Evolutionary conservation across 2,113 vertebrate genomes (phyloP).

Genomic region (Psittacus erithacus): DNA sequence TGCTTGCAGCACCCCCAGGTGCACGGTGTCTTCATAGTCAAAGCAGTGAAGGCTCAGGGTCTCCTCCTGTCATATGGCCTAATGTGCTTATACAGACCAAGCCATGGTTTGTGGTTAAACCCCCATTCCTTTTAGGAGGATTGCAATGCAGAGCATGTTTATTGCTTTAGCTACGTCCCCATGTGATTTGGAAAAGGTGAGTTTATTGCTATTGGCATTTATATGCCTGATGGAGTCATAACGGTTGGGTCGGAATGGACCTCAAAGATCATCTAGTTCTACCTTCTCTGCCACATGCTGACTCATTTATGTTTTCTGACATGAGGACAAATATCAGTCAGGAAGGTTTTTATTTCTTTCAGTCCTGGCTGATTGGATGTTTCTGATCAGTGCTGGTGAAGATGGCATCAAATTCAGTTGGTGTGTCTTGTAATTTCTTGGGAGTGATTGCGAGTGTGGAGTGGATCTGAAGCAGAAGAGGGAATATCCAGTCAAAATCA

Average conservation of each 20-base stretch:
- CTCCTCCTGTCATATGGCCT: not conserved
- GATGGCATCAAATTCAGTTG: not conserved
- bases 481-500: not conserved
- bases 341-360: not conserved
- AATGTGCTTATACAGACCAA: not conserved
- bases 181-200: not conserved
- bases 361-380: not conserved
- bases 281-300: not conserved
- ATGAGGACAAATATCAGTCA: not conserved
- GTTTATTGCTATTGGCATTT: not conserved
- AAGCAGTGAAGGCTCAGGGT: not conserved
- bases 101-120: not conserved
- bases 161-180: not conserved
- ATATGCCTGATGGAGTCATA: not conserved
- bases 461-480: not conserved
- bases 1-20: not conserved
- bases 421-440: not conserved
- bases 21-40: too few relatives aligned
- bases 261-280: not conserved
- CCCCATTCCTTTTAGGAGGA: rapidly evolving
- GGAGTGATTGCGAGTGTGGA: not conserved
- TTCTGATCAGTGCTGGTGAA: not conserved
- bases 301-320: not conserved
- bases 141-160: not conserved
- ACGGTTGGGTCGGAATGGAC: not conserved